Evolutionary conservation across 2,113 vertebrate species (phyloP).

Genomic region (Nycticryphes semicollaris): DNA sequence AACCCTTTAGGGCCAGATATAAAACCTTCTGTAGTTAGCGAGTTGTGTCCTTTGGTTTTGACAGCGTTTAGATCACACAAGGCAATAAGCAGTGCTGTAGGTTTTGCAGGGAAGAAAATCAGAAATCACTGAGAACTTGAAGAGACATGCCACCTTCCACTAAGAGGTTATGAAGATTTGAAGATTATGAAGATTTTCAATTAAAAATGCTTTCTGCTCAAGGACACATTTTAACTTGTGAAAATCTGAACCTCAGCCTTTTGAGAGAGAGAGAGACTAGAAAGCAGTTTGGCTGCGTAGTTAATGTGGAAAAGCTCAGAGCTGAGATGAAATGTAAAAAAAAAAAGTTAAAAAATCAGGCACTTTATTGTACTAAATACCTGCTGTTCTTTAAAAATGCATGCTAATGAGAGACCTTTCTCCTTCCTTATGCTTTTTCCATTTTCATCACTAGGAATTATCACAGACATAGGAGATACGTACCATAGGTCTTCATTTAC

Average conservation of each 20-base stretch:
- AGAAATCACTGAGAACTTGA: neutral
- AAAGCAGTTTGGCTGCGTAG: neutral
- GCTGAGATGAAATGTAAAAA: neutral
- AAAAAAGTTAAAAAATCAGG: neutral
- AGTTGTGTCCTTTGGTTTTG: neutral
- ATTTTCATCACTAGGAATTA: neutral
- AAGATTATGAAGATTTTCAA: neutral
- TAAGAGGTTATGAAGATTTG: neutral
- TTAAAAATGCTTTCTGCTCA: neutral
- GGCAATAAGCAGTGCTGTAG: neutral
- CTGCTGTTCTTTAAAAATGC: neutral
- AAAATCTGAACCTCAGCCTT: conserved; percentile 27
- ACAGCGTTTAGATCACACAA: neutral
- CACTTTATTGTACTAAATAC: neutral
- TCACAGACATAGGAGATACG: neutral
- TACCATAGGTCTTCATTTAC: neutral
- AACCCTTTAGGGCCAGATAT: neutral
- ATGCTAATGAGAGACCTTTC: neutral
- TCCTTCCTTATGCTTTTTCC: neutral
- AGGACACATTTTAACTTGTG: conserved; percentile 18
- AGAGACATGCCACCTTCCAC: neutral
- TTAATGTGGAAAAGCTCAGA: conserved; percentile 1
- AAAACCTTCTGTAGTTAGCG: neutral
- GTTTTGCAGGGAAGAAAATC: neutral
- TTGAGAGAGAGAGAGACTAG: neutral